phyloP scores from a whole-genome alignment of 1,140 invertebrate genomes.

The Zelostemma sp. region DNA sequence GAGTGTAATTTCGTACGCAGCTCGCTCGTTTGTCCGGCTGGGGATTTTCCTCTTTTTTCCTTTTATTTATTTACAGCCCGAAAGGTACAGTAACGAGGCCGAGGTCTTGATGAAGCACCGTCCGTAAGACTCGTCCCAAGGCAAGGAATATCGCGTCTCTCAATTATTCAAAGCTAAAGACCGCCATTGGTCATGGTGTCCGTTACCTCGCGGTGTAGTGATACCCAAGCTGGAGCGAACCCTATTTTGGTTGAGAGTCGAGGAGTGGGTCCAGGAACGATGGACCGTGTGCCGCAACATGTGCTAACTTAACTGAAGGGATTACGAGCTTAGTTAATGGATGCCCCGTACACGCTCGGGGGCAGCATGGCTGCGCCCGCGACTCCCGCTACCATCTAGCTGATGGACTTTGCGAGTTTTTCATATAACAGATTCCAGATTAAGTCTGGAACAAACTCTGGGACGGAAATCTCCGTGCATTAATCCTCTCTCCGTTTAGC shows the following conservation, averaged over 20 bases:
- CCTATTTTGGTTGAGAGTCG: slow-evolving; percentile 24
- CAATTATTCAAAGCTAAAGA: slow-evolving; percentile 62
- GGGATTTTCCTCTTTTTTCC: slow-evolving; percentile 10
- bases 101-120: slow-evolving; percentile 24
- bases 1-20: slow-evolving; percentile 19
- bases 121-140: slow-evolving; percentile 29
- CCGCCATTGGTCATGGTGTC: slow-evolving; percentile 58
- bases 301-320: slow-evolving; percentile 67
- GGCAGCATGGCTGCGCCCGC: slow-evolving; percentile 33
- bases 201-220: slow-evolving; percentile 25
- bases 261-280: slow-evolving; percentile 44
- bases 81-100: slow-evolving; percentile 14
- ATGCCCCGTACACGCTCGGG: slow-evolving; percentile 53
- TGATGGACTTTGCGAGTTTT: slow-evolving; percentile 63
- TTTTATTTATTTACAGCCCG: slow-evolving; percentile 21
- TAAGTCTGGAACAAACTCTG: slow-evolving; percentile 34
- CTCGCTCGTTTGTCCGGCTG: background rate
- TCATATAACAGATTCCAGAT: slow-evolving; percentile 56
- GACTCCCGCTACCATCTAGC: slow-evolving; percentile 36
- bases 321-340: slow-evolving; percentile 68
- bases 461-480: background rate
- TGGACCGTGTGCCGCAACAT: slow-evolving; percentile 59
- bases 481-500: background rate
- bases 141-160: slow-evolving; percentile 40
- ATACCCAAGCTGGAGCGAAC: slow-evolving; percentile 33